phyloP scores from a whole-genome alignment of 2,888 invertebrate species.

The Pachymerium ferrugineum region DNA sequence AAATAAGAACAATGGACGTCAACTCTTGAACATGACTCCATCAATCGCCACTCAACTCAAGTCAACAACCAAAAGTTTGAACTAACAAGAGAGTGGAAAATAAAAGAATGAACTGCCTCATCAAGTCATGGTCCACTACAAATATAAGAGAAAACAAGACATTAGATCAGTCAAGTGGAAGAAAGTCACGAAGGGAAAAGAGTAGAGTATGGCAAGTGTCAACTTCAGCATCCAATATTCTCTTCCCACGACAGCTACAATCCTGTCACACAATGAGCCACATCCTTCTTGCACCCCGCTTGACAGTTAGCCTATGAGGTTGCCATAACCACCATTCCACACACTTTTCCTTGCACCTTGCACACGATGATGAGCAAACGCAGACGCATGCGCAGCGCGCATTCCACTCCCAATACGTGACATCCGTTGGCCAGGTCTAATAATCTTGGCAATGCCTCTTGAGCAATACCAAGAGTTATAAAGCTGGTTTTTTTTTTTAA shows the following conservation, averaged over 20 bases:
- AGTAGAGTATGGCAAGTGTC: conserved; percentile 27
- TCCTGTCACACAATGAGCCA: conserved; percentile 25
- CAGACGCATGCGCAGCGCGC: background rate
- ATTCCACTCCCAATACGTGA: background rate
- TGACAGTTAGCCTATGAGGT: conserved; percentile 22
- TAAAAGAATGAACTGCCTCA: background rate
- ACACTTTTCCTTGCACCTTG: background rate
- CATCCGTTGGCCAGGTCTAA: background rate
- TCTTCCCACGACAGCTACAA: conserved; percentile 23
- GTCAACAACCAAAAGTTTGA: no score
- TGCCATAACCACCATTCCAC: background rate
- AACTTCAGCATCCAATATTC: conserved; percentile 27
- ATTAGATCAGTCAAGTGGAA: conserved; percentile 13
- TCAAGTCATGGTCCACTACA: conserved; percentile 19
- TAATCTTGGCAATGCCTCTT: conserved; percentile 14
- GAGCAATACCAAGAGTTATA: background rate
- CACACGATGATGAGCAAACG: conserved; percentile 17
- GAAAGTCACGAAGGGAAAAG: conserved; percentile 7
- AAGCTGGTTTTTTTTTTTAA: background rate
- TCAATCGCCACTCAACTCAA: background rate
- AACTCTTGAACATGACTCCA: no score
- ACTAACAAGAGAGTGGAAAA: background rate
- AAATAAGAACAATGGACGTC: no score
- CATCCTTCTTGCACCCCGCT: conserved; percentile 8
- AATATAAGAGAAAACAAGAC: conserved; percentile 17